phyloP scores from a whole-genome alignment of 1,140 invertebrate species.

The honey bee (Apis mellifera) region Amel_HAv3.1 CM009932.2:15195001-15195500 shows the following conservation, averaged over 20 bases:
- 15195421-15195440: constrained; percentile 57
- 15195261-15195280: constrained; percentile 41
- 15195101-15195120: constrained; percentile 42
- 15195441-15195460: constrained; percentile 32
- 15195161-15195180: constrained; percentile 34
- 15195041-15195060: constrained; percentile 11
- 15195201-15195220: constrained; percentile 29
- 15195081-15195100: constrained; percentile 50
- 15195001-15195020: constrained; percentile 2
- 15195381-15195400: constrained; percentile 16
- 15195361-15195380: constrained; percentile 42
- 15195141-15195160: constrained; percentile 59
- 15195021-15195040: constrained; percentile 19
- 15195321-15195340: constrained; percentile 70
- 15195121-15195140: constrained; percentile 37
- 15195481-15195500: constrained; percentile 5
- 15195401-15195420: constrained; percentile 59
- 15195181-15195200: constrained; percentile 22
- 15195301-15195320: constrained; percentile 69
- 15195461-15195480: constrained; percentile 53
- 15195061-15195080: constrained; percentile 11
- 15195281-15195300: constrained; percentile 53
- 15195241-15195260: constrained; percentile 43
- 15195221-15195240: constrained; percentile 39
- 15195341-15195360: constrained; percentile 35